phyloP scores from a whole-genome alignment of 2,888 invertebrate genomes.

The Neoascia interrupta region DNA sequence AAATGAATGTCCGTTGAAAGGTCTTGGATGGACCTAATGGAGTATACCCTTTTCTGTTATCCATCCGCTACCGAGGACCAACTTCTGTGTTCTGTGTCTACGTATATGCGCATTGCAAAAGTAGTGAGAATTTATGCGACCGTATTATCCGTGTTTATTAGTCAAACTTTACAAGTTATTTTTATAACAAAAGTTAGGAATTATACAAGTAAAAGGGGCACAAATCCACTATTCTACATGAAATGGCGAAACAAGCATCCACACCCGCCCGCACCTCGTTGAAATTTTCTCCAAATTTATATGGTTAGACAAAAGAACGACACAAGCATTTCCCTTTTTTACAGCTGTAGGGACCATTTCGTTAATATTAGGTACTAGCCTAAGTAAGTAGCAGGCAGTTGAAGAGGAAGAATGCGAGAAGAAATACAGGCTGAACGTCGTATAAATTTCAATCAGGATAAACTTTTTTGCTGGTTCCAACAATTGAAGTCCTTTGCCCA shows the following conservation, averaged over 20 bases:
- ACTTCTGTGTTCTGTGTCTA: conserved; percentile 33
- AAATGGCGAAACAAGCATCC: not conserved
- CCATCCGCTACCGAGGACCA: conserved; percentile 27
- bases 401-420: not conserved
- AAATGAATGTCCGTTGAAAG: conserved; percentile 54
- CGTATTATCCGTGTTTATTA: conserved; percentile 60
- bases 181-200: conserved; percentile 44
- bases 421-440: conserved; percentile 18
- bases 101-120: conserved; percentile 23
- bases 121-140: conserved; percentile 57
- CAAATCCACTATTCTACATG: conserved; percentile 10
- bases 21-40: conserved; percentile 34
- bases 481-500: conserved; percentile 15
- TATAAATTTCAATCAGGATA: conserved; percentile 51
- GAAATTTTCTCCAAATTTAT: conserved; percentile 5
- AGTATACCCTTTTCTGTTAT: conserved; percentile 47
- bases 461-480: conserved; percentile 42
- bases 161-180: conserved; percentile 57
- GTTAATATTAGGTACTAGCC: conserved; percentile 19
- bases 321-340: conserved; percentile 25
- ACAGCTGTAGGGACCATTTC: conserved; percentile 30
- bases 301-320: conserved; percentile 32
- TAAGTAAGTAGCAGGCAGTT: conserved; percentile 4
- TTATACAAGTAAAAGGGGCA: conserved; percentile 25
- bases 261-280: not conserved